Conservation (phyloP, 1,140 invertebrate genomes). For the Pygmarrhopalites habei region DNA sequence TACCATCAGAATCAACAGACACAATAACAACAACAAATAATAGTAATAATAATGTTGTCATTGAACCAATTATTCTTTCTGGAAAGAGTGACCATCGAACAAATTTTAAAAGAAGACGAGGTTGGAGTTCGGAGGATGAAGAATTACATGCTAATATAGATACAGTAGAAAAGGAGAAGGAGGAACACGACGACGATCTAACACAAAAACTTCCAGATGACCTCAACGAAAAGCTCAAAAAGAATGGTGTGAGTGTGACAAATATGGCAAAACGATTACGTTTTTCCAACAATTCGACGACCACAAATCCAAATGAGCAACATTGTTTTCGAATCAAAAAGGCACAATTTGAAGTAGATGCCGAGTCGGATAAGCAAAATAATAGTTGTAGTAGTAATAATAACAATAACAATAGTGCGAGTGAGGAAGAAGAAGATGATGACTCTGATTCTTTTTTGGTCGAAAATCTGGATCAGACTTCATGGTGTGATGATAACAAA, state of each 20-base stretch:
- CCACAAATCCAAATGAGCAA: slow-evolving; percentile 2
- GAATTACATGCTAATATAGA: slow-evolving; percentile 14
- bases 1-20: background rate
- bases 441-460: slow-evolving; percentile 33
- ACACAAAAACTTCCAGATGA: no score
- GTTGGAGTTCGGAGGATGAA: slow-evolving; percentile 30
- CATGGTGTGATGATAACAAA: slow-evolving; percentile 14
- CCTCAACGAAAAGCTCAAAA: no score
- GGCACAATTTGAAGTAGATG: slow-evolving; percentile 30
- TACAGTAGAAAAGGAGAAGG: slow-evolving; percentile 4
- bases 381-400: no score
- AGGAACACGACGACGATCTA: slow-evolving; percentile 20
- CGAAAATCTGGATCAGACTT: slow-evolving; percentile 19
- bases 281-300: slow-evolving; percentile 5
- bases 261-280: slow-evolving; percentile 21
- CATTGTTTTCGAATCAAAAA: slow-evolving; percentile 30
- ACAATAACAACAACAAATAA: background rate
- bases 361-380: slow-evolving; percentile 1
- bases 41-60: background rate
- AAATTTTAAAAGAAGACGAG: slow-evolving; percentile 28
- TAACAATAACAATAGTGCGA: no score
- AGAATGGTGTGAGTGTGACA: slow-evolving; percentile 20
- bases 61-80: background rate
- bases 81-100: background rate
- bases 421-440: slow-evolving; percentile 19